These are phyloP conservation scores for Potorous gilbertii DNA, from an alignment of 2,797 vertebrate genomes.

Conservation along the genomic window DNA sequence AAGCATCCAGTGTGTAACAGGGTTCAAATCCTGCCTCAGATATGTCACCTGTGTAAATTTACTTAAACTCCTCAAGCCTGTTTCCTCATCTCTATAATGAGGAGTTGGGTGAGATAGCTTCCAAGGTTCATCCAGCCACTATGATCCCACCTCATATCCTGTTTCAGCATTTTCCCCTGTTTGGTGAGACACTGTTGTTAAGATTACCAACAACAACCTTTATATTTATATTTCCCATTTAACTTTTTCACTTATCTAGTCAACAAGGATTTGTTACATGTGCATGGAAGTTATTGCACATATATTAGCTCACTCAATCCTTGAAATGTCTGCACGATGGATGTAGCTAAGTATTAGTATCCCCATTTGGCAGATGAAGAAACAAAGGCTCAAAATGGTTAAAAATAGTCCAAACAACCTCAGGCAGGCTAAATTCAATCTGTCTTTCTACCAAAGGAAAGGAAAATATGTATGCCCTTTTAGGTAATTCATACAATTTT, in stretches of 20 bases:
- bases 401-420: background rate
- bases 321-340: background rate
- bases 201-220: background rate
- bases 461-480: background rate
- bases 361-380: background rate
- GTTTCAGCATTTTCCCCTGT: background rate
- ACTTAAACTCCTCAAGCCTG: background rate
- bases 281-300: background rate
- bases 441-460: background rate
- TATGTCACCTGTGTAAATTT: background rate
- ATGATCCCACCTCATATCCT: background rate
- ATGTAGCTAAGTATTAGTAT: background rate
- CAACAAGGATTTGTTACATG: background rate
- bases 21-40: background rate
- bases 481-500: background rate
- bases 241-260: background rate
- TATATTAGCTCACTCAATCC: background rate
- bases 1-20: background rate
- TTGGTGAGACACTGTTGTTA: background rate
- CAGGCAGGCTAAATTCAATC: background rate
- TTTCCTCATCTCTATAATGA: conserved; percentile 11
- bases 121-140: background rate
- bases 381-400: background rate
- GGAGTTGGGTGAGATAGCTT: background rate
- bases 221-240: background rate